Base-by-base conservation (phyloP, 2,797 vertebrate genomes). In the Nyctalus aviator region DNA sequence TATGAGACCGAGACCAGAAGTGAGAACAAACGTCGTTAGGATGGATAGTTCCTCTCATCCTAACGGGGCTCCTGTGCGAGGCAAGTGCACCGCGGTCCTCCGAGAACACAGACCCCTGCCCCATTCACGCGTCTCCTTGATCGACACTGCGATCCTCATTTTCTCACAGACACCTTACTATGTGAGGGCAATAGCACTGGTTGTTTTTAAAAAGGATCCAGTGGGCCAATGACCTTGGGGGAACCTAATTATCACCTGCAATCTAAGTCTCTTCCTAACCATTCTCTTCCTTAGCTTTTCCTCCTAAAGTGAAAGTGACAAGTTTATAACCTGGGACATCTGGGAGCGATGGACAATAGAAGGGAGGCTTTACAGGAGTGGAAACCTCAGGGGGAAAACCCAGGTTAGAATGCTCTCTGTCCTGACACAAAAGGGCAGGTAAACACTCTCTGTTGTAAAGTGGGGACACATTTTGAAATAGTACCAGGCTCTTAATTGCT, bases 261-360 rank as follows among this genome's bases (percentile, higher is more conserved):
- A 64, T 27, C 62, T 35, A 21, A 27, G 14, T 66, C 50, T 95
- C 71, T 77, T 91, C 68, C 89, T 57, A 91, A 46, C 66, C n/a
- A 82, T 2, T 69, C 53, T 72, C 9, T 69, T 86, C 25, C 48
- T 72, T 73, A 32, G 15, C 71, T 13, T 64, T 41, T 8, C 12
- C 30, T 84, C 37, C 27, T n/a, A 55, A 68, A 37, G 46, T 59
- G 68, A 46, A 92, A 78, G 46, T 48, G 46, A 57, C 59, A 75
- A 27, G 68, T 14, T 84, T 15, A 41, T 23, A 84, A 84, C 50
- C 64, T 50, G 72, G n/a, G 48, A 81, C 53, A 41, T 48, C 44
- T 71, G 59, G 55, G 15, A 85, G 25, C 7, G 81, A 73, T 18
- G n/a, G 27, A 73, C 53, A 27, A 32, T 4, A 68, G 69, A 59